A percentile compares a stretch with the other conserved stretches of the same genome.
phyloP scores from a whole-genome alignment of 2,888 invertebrate species.

The Apocheima hispidaria region DNA sequence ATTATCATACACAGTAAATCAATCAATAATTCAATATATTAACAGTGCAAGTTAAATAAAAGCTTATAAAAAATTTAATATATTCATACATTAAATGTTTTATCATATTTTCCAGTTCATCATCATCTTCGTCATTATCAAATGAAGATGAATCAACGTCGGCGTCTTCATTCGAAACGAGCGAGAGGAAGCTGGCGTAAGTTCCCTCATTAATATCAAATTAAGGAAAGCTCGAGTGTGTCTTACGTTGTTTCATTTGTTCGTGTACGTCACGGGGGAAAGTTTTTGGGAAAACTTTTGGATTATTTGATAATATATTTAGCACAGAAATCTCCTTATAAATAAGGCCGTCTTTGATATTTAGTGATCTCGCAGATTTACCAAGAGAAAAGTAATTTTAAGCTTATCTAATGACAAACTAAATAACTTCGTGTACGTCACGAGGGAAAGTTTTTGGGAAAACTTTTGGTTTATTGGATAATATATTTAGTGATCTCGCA shows the following conservation, averaged over 20 bases:
- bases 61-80: too few relatives aligned
- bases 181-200: conserved; percentile 58
- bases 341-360: too few relatives aligned
- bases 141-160: conserved; percentile 49
- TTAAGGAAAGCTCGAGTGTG: conserved; percentile 5
- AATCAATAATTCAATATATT: too few relatives aligned
- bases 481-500: not conserved
- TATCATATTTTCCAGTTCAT: conserved; percentile 31
- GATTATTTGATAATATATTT: too few relatives aligned
- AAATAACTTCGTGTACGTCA: not conserved
- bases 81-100: too few relatives aligned
- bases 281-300: not conserved
- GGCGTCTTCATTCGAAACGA: conserved; percentile 66
- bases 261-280: not conserved
- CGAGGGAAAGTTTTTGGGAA: not conserved
- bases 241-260: conserved; percentile 10
- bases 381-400: too few relatives aligned
- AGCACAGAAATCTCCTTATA: too few relatives aligned
- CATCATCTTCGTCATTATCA: conserved; percentile 31
- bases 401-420: too few relatives aligned
- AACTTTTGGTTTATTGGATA: not conserved
- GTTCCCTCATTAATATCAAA: conserved; percentile 32
- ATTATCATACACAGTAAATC: too few relatives aligned
- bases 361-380: too few relatives aligned
- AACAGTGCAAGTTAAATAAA: too few relatives aligned